These are phyloP conservation scores for Lysandra coridon DNA, from an alignment of 2,888 invertebrate species.

Conservation along the genomic window DNA sequence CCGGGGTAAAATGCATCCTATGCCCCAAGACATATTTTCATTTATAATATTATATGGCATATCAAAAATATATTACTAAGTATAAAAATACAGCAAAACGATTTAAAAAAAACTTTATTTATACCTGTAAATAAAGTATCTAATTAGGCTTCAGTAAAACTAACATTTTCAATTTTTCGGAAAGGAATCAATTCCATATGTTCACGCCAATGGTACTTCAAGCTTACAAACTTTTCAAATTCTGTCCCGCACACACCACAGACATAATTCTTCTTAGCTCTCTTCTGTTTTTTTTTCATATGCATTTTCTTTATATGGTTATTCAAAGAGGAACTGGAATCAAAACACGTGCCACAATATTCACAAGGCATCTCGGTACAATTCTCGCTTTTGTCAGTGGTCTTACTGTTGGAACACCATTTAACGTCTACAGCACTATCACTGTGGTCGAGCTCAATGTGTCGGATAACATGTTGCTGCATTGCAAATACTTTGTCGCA, in stretches of 20 bases:
- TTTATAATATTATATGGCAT: too few relatives aligned
- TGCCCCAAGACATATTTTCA: background rate
- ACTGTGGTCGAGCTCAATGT: background rate
- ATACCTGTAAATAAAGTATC: background rate
- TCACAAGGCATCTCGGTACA: conserved; percentile 11
- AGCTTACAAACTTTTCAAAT: conserved; percentile 22
- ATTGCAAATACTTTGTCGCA: conserved; percentile 16
- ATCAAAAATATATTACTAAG: too few relatives aligned
- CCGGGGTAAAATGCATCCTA: too few relatives aligned
- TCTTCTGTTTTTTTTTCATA: background rate
- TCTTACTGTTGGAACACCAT: background rate
- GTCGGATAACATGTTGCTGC: conserved; percentile 14
- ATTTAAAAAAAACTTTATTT: conserved; percentile 12
- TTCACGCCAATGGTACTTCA: conserved; percentile 19
- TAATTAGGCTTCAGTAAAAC: background rate
- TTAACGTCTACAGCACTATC: background rate
- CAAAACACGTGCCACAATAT: conserved; percentile 19
- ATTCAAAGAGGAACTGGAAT: background rate
- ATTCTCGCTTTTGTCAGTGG: background rate
- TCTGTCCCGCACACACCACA: conserved; percentile 21
- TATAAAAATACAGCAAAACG: background rate
- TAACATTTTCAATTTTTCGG: background rate
- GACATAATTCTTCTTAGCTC: conserved; percentile 20
- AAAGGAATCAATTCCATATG: conserved; percentile 21
- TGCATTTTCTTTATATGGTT: conserved; percentile 16